phyloP scores from a whole-genome alignment of 2,888 invertebrate genomes.

The Pachliopta kotzebuea region DNA sequence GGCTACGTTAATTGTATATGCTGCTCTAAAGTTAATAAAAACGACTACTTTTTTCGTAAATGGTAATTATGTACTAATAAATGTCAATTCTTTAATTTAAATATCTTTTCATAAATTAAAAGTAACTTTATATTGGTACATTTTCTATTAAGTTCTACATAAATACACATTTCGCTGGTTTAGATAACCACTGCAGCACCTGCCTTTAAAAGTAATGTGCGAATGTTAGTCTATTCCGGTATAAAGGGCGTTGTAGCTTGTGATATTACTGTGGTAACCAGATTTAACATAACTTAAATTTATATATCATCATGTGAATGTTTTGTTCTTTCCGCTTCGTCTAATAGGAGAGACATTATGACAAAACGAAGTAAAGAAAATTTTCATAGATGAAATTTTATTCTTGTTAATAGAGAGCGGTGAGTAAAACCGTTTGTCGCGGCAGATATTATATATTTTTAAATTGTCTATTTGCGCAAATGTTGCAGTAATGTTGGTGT shows the following conservation, averaged over 20 bases:
- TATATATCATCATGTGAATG: no score
- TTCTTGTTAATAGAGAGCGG: neutral
- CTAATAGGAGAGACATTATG: no score
- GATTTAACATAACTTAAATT: no score
- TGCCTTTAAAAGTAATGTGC: no score
- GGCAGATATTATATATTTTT: slow-evolving; percentile 5
- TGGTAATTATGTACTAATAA: neutral
- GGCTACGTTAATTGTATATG: neutral
- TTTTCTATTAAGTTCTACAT: no score
- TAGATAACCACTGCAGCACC: no score
- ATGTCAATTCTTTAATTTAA: slow-evolving; percentile 4
- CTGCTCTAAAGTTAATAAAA: neutral
- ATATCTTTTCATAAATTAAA: neutral
- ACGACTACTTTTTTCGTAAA: neutral
- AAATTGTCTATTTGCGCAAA: slow-evolving; percentile 26
- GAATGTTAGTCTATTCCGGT: no score
- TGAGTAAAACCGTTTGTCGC: neutral
- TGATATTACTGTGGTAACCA: no score
- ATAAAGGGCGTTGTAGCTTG: no score
- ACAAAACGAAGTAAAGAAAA: neutral
- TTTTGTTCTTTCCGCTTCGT: no score
- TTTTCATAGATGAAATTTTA: neutral
- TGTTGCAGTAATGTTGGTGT: slow-evolving; percentile 54
- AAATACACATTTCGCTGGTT: no score
- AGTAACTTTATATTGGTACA: neutral